phyloP scores from a whole-genome alignment of 2,113 vertebrate species.

The Bos taurus region ARS-UCD2.0 NC_037357.1:3268001-3268500 shows the following conservation, averaged over 20 bases:
- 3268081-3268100: neutral
- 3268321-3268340: neutral
- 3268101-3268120: neutral
- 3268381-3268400: neutral
- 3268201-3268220: neutral
- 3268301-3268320: neutral
- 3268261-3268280: neutral
- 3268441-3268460: neutral
- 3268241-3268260: neutral
- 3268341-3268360: neutral
- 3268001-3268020: neutral
- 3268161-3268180: neutral
- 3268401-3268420: neutral
- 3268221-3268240: neutral
- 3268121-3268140: neutral
- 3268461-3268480: constrained; percentile 38
- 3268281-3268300: neutral
- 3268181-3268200: neutral
- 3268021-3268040: neutral
- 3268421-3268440: neutral
- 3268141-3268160: neutral
- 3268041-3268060: neutral
- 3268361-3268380: neutral
- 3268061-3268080: neutral
- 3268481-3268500: constrained; percentile 6